phyloP scores from a whole-genome alignment of 2,888 invertebrate genomes.

The Brachycybe producta region DNA sequence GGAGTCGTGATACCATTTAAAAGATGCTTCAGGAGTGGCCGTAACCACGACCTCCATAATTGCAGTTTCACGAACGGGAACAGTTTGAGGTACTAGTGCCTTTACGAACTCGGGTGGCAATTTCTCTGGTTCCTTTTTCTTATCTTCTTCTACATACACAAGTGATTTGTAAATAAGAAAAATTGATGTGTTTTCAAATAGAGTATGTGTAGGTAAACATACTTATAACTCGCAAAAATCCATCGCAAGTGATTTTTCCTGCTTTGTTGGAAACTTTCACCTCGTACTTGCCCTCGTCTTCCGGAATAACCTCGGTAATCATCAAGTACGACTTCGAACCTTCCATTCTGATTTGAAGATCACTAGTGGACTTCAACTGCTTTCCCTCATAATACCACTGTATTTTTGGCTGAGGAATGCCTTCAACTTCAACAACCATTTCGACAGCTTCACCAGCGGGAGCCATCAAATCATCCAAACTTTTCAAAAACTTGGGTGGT shows the following conservation, averaged over 20 bases:
- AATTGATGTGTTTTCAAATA: not conserved
- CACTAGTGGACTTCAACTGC: constrained; percentile 14
- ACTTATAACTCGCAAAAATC: constrained; percentile 17
- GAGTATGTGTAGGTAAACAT: constrained; percentile 2
- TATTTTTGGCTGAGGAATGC: constrained; percentile 20
- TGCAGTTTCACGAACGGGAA: constrained; percentile 58
- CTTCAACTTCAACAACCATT: constrained; percentile 24
- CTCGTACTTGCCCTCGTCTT: constrained; percentile 77
- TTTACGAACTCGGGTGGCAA: too few relatives aligned
- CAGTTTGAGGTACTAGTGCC: constrained; percentile 52
- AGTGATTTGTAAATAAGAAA: not conserved
- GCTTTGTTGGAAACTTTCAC: constrained; percentile 62
- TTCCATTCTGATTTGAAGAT: constrained; percentile 27
- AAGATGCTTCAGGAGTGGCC: constrained; percentile 64
- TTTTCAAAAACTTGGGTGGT: constrained; percentile 12
- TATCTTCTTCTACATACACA: not conserved
- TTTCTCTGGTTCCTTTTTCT: too few relatives aligned
- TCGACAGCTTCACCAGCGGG: constrained; percentile 24
- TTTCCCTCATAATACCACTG: constrained; percentile 11
- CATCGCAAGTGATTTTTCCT: constrained; percentile 44
- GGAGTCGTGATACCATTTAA: constrained; percentile 72
- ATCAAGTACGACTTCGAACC: constrained; percentile 50
- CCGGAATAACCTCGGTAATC: constrained; percentile 53
- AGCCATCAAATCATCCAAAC: constrained; percentile 15
- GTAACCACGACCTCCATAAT: constrained; percentile 63